Percentiles rank a stretch among this genome's conserved stretches.
phyloP scores from a whole-genome alignment of 1,140 invertebrate species.

The Papilio dardanus region DNA sequence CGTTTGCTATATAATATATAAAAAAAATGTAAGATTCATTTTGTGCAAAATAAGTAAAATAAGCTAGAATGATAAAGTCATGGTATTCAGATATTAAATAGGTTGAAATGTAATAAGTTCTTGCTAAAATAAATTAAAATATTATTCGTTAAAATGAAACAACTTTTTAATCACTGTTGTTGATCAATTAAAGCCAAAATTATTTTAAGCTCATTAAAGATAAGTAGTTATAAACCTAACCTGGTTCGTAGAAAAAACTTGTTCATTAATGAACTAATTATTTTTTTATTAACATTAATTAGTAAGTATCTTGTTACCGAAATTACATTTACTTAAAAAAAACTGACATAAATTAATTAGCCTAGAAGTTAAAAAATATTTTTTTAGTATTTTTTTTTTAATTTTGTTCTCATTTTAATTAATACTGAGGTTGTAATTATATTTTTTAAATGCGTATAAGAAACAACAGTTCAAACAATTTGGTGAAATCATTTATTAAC shows the following conservation, averaged over 20 bases:
- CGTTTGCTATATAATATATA: no score
- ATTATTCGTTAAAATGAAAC: neutral
- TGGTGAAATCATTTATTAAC: slow-evolving; percentile 36
- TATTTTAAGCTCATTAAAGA: neutral
- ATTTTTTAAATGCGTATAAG: neutral
- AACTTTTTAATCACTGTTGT: neutral
- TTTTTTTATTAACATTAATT: neutral
- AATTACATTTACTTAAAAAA: neutral
- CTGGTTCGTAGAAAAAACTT: neutral
- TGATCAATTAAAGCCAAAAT: neutral
- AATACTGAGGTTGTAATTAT: neutral
- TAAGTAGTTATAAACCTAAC: neutral
- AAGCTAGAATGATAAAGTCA: no score
- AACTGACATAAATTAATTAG: neutral
- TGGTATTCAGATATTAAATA: no score
- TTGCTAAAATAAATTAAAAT: neutral
- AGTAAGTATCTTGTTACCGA: neutral
- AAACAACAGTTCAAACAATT: slow-evolving; percentile 33
- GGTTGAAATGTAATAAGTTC: no score
- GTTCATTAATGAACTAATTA: neutral
- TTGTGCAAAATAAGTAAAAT: no score
- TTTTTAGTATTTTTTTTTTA: neutral
- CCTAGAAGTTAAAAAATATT: neutral
- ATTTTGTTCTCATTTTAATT: neutral
- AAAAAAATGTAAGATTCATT: no score